These are phyloP conservation scores for Choloepus didactylus DNA, from an alignment of 2,797 vertebrate species.

Conservation along the genomic window DNA sequence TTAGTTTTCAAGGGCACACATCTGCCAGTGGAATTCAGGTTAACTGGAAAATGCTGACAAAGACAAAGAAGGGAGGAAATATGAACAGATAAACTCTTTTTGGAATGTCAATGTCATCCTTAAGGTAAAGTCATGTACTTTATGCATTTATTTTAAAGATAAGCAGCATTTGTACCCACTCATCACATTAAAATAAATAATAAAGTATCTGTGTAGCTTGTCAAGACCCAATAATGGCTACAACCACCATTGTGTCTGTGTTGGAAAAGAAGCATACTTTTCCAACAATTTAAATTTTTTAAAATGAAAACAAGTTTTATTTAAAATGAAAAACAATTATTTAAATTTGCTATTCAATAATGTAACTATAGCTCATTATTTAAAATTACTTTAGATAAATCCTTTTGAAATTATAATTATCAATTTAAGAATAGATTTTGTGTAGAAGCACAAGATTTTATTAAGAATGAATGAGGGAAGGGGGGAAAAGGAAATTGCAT, in stretches of 20 bases:
- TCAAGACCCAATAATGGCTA: neutral
- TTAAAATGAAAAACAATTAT: neutral
- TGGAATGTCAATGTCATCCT: neutral
- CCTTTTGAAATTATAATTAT: neutral
- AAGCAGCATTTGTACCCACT: neutral
- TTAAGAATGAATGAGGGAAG: neutral
- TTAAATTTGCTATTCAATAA: neutral
- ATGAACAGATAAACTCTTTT: neutral
- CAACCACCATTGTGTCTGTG: neutral
- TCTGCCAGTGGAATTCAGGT: neutral
- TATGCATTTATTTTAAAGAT: neutral
- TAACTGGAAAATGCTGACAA: neutral
- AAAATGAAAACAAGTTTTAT: neutral
- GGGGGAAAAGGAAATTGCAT: neutral
- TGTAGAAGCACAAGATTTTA: slow-evolving; percentile 2
- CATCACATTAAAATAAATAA: neutral
- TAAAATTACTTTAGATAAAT: neutral
- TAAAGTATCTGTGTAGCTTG: neutral
- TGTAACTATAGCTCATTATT: neutral
- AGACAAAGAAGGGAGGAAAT: neutral
- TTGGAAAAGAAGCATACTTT: neutral
- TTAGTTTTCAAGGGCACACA: neutral
- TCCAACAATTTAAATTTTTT: slow-evolving; percentile 8
- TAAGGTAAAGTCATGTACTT: neutral
- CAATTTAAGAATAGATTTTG: slow-evolving; percentile 8